Percentiles rank a stretch among this genome's conserved stretches.
Conservation (phyloP, 1,140 invertebrate species). For the Pinna nobilis region DNA sequence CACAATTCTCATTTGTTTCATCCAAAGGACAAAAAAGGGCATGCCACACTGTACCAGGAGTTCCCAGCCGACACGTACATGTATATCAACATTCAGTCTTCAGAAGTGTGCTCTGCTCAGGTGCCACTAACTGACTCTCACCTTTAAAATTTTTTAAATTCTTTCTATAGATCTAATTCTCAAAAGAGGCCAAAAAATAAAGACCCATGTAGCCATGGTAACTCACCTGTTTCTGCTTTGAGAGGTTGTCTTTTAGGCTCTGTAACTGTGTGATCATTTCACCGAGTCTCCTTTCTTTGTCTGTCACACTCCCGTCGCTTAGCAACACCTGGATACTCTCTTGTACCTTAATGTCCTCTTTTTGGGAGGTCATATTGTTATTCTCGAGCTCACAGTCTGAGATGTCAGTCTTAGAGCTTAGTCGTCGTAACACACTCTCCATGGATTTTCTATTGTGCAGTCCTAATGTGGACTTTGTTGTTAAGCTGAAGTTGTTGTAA, state of each 20-base stretch:
- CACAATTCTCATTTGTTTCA: too few relatives aligned
- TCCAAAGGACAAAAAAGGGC: too few relatives aligned
- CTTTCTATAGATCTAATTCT: not conserved
- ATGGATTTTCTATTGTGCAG: slow-evolving; percentile 82
- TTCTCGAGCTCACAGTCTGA: slow-evolving; percentile 41
- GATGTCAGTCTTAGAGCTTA: slow-evolving; percentile 54
- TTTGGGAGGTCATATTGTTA: slow-evolving; percentile 42
- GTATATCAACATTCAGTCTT: too few relatives aligned
- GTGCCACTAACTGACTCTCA: too few relatives aligned
- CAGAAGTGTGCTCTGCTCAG: too few relatives aligned
- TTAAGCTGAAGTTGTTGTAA: too few relatives aligned
- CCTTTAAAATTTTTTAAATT: not conserved
- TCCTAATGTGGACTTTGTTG: slow-evolving; percentile 54
- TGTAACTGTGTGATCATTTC: slow-evolving; percentile 90
- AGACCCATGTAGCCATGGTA: not conserved
- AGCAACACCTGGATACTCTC: slow-evolving; percentile 61
- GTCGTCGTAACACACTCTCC: slow-evolving; percentile 72
- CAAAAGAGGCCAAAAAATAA: not conserved
- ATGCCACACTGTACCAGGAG: too few relatives aligned
- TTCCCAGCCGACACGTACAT: too few relatives aligned
- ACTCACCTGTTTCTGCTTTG: slow-evolving; percentile 78
- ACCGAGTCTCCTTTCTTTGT: slow-evolving; percentile 82
- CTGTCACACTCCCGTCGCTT: slow-evolving; percentile 58
- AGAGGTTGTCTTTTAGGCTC: slow-evolving; percentile 85
- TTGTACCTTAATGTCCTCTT: slow-evolving; percentile 54